These are phyloP conservation scores for Nipponia nippon DNA, from an alignment of 2,113 vertebrate genomes.

Conservation along the genomic window DNA sequence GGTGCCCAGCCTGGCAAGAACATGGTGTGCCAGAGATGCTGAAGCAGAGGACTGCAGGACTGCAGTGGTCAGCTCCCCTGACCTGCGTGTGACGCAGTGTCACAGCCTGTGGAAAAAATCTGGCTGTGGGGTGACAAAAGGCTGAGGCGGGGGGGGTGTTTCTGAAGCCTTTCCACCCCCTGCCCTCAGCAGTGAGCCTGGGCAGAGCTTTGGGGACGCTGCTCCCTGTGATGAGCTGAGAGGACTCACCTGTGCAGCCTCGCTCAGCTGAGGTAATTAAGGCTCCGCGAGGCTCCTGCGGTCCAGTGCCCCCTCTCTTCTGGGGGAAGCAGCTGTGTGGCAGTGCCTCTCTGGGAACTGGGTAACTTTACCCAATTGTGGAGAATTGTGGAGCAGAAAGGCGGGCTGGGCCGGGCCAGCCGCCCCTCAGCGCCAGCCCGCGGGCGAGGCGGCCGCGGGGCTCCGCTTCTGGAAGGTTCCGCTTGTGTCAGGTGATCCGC, in stretches of 20 bases:
- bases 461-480: neutral
- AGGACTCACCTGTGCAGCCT: neutral
- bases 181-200: neutral
- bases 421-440: too few relatives aligned
- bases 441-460: neutral
- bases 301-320: too few relatives aligned
- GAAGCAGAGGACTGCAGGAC: neutral
- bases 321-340: neutral
- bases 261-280: fast-evolving
- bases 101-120: too few relatives aligned
- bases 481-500: neutral
- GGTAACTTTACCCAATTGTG: fast-evolving
- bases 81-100: neutral
- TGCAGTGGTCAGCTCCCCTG: fast-evolving
- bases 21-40: neutral
- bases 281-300: fast-evolving
- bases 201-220: neutral
- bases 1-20: neutral
- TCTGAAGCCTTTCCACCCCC: neutral
- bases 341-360: too few relatives aligned
- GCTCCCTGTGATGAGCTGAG: neutral
- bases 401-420: neutral
- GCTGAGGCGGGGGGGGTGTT: fast-evolving
- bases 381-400: fast-evolving
- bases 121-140: too few relatives aligned